Conservation (phyloP, 1,140 invertebrate genomes). For the Bombus haemorrhoidalis region DNA sequence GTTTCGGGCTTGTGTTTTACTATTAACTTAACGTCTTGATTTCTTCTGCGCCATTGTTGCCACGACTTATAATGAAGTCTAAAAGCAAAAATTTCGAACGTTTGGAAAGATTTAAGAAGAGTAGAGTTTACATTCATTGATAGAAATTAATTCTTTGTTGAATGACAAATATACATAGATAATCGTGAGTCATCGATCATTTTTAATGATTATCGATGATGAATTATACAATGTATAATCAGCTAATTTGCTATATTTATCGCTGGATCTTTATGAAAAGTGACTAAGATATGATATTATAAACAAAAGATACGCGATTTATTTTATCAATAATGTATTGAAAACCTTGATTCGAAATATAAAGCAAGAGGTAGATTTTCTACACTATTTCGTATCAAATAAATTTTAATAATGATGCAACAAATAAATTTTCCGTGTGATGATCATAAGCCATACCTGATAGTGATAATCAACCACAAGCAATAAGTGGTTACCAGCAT, state of each 20-base stretch:
- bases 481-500: conserved; percentile 77
- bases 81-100: background rate
- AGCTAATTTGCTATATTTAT: background rate
- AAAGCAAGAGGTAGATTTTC: background rate
- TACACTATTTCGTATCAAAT: no score
- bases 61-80: conserved; percentile 76
- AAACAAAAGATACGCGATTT: no score
- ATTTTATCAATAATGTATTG: no score
- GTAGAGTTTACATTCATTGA: background rate
- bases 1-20: conserved; percentile 55
- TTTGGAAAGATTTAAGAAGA: background rate
- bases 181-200: background rate
- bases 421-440: background rate
- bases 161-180: background rate
- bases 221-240: background rate
- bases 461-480: conserved; percentile 78
- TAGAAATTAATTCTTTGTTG: background rate
- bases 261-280: no score
- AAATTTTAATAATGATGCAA: background rate
- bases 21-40: conserved; percentile 74
- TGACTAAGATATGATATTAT: no score
- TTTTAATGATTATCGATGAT: background rate
- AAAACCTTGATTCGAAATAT: background rate
- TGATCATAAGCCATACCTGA: conserved; percentile 68
- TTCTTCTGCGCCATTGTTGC: conserved; percentile 69